phyloP scores from a whole-genome alignment of 1,140 invertebrate genomes.

The Contarinia nasturtii region DNA sequence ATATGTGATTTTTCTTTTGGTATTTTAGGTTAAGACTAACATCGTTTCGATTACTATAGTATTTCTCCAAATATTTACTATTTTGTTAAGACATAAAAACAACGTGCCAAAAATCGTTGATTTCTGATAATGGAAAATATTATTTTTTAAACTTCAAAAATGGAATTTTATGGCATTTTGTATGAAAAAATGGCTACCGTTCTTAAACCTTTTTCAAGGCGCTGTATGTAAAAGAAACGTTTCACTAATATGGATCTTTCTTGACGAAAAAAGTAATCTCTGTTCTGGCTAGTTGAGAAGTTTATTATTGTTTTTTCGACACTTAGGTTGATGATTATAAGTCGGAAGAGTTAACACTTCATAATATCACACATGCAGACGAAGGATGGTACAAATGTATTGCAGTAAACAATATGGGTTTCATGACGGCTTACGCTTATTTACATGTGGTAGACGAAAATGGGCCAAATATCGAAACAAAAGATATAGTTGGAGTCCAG shows the following conservation, averaged over 20 bases:
- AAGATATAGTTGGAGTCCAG: too few species aligned
- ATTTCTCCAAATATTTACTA: too few species aligned
- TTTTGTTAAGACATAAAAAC: too few species aligned
- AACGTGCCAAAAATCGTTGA: too few species aligned
- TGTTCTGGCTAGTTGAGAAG: background rate
- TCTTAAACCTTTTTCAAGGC: too few species aligned
- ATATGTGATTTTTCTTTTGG: slow-evolving; percentile 7
- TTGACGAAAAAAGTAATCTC: background rate
- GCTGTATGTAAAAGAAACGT: too few species aligned
- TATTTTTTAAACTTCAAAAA: too few species aligned
- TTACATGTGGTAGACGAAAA: slow-evolving; percentile 64
- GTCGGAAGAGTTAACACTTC: slow-evolving; percentile 49
- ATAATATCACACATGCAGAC: slow-evolving; percentile 69
- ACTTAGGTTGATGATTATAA: slow-evolving; percentile 12
- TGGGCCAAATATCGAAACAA: too few species aligned
- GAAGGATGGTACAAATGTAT: slow-evolving; percentile 89
- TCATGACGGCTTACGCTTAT: slow-evolving; percentile 58
- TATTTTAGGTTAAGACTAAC: too few species aligned
- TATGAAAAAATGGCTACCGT: too few species aligned
- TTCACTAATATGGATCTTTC: background rate
- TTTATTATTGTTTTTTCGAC: background rate
- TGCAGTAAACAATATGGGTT: slow-evolving; percentile 63
- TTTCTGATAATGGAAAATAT: too few species aligned
- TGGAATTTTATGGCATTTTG: too few species aligned
- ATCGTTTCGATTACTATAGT: background rate